Percentiles rank a stretch among this genome's conserved stretches.
phyloP scores from a whole-genome alignment of 2,113 vertebrate species.

The Microcebus ravelobensis region DNA sequence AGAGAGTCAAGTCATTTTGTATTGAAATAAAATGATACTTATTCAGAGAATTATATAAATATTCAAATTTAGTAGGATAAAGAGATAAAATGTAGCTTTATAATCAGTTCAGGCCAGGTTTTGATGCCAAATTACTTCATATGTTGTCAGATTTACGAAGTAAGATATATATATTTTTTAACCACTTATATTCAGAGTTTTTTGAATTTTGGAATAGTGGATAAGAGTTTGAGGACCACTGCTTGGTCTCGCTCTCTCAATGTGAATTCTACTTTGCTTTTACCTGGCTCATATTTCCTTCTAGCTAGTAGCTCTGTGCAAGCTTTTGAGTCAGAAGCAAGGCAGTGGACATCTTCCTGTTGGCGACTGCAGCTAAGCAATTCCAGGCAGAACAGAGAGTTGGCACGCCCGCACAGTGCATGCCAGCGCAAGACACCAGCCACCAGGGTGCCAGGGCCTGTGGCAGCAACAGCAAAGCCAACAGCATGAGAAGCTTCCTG shows the following conservation, averaged over 20 bases:
- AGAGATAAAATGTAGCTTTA: background rate
- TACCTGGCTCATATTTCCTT: background rate
- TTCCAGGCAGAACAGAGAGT: background rate
- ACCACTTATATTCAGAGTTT: background rate
- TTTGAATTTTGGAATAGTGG: background rate
- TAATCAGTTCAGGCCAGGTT: background rate
- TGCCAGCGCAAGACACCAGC: too few species aligned
- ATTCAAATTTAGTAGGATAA: background rate
- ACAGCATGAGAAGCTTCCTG: background rate
- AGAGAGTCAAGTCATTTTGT: background rate
- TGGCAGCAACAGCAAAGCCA: background rate
- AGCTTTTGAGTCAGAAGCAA: background rate
- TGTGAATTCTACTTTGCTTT: background rate
- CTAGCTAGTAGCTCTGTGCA: background rate
- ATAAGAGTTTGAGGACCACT: background rate
- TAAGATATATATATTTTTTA: background rate
- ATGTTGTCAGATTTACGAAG: background rate
- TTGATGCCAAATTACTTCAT: background rate
- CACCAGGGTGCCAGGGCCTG: fast-evolving
- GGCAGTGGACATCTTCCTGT: background rate
- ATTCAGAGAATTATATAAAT: background rate
- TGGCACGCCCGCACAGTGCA: fast-evolving
- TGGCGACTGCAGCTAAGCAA: background rate
- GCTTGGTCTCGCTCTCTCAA: background rate
- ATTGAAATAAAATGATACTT: background rate